Base-by-base conservation (phyloP, 2,113 vertebrate species). In the Mola mola region DNA sequence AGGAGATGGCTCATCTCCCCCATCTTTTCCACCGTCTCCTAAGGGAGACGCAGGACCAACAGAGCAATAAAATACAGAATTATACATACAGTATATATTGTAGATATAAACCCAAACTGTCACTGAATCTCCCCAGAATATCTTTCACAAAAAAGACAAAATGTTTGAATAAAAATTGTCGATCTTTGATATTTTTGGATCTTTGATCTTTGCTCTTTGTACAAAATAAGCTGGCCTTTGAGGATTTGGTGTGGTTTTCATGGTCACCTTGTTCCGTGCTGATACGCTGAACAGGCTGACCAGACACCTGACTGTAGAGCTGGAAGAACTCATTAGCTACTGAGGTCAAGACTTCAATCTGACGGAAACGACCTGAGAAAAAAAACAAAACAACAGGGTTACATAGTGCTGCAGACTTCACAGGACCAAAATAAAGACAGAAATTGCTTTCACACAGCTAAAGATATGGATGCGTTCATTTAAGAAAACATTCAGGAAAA, bases 281-380 rank as follows among this genome's bases (percentile, higher is more conserved):
- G 61, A 99, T 96, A 87, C 88, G 93, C 66, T 96, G 92, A 66
- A 97, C 70, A 5, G 95, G 94, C 36, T 94, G 94, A 53, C 96
- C 96, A 36, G 96, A 96, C 19, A 99, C 96, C 82, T 98, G 95
- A 57, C 96, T 97, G 90, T 98, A 99, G 55, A 99, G 94, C 64
- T 95, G 95, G 62, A 96, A 95, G 89, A 99, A 98, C 31, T 95
- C 95, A 37, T 98, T 99, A 55, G 97, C 97, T 53, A 99, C 97
- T 55, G 94, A 95, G 42, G 97, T 97, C 77, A 99, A 91, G 72
- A 98, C 96, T 91, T 98, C 94, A 3, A 98, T 98, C 89, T 99
- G 97, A 75, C 96, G 95, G 88, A 99, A 99, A 70, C 97, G 97
- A 88, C 96, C 97, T 98, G 49, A 57, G 19, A 75, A 28, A 62